These are phyloP conservation scores for Maniola hyperantus DNA, from an alignment of 2,888 invertebrate genomes.

Conservation along the genomic window DNA sequence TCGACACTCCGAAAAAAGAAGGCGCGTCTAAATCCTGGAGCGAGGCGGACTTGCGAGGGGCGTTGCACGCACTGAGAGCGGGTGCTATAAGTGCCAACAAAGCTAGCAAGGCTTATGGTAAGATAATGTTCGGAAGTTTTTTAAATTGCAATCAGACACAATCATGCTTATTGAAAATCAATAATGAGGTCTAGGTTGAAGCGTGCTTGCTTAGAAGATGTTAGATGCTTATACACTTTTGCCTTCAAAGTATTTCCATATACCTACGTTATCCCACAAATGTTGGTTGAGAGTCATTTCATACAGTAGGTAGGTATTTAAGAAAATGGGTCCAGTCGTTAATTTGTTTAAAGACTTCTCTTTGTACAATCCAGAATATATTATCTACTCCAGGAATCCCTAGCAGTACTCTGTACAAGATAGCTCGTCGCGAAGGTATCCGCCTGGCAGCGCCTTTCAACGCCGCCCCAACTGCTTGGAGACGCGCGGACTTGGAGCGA, in stretches of 20 bases:
- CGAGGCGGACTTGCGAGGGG: conserved; percentile 91
- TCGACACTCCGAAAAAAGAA: conserved; percentile 95
- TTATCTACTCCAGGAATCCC: conserved; percentile 85
- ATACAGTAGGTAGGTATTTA: too few species aligned
- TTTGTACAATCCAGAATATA: too few species aligned
- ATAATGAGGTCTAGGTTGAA: too few species aligned
- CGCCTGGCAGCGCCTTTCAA: conserved; percentile 94
- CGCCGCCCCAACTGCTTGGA: conserved; percentile 95
- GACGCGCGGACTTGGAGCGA: conserved; percentile 90
- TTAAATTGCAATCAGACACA: too few species aligned
- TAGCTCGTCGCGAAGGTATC: conserved; percentile 94
- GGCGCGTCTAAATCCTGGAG: conserved; percentile 94
- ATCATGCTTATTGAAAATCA: too few species aligned
- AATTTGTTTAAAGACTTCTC: too few species aligned
- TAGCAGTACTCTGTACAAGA: conserved; percentile 95
- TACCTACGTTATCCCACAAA: too few species aligned
- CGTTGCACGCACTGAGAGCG: conserved; percentile 90
- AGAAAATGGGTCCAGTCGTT: too few species aligned
- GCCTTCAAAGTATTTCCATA: too few species aligned
- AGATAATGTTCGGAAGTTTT: conserved; percentile 30
- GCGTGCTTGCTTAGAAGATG: too few species aligned
- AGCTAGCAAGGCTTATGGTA: conserved; percentile 94
- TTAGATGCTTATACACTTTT: too few species aligned
- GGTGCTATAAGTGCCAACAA: conserved; percentile 95
- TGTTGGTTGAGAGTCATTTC: too few species aligned